A percentile compares a stretch with the other conserved stretches of the same genome.
These are phyloP conservation scores for Anneissia japonica DNA, from an alignment of 35 echinoderm and acorn worm species.

Conservation along the genomic window DNA sequence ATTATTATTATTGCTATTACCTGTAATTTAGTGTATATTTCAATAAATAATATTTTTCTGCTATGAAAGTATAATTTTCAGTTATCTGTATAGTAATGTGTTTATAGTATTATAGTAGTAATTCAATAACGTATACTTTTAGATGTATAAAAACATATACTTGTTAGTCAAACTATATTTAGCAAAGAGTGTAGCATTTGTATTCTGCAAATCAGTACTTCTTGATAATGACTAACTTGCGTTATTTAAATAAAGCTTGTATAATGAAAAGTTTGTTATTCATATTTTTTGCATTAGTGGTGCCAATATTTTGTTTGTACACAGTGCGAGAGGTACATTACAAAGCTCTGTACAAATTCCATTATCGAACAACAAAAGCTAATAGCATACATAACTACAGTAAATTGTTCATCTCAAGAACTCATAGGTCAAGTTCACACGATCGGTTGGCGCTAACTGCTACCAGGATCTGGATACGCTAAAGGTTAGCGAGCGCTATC, in stretches of 20 bases:
- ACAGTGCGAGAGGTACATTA: too few relatives aligned
- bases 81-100: background rate
- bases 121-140: background rate
- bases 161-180: background rate
- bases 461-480: too few relatives aligned
- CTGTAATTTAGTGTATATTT: background rate
- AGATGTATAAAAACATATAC: background rate
- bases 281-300: background rate
- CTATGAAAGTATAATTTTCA: background rate
- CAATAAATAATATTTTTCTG: background rate
- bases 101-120: background rate
- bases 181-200: background rate
- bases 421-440: too few relatives aligned
- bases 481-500: too few relatives aligned
- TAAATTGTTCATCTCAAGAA: too few relatives aligned
- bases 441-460: too few relatives aligned
- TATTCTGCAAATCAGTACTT: background rate
- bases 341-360: too few relatives aligned
- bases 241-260: constrained; percentile 1
- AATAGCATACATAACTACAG: too few relatives aligned
- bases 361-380: too few relatives aligned
- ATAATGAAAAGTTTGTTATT: background rate
- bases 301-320: too few relatives aligned
- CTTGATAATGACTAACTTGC: background rate
- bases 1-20: background rate